Conservation (phyloP, 2,113 vertebrate genomes). For the Prochilodus magdalenae region DNA sequence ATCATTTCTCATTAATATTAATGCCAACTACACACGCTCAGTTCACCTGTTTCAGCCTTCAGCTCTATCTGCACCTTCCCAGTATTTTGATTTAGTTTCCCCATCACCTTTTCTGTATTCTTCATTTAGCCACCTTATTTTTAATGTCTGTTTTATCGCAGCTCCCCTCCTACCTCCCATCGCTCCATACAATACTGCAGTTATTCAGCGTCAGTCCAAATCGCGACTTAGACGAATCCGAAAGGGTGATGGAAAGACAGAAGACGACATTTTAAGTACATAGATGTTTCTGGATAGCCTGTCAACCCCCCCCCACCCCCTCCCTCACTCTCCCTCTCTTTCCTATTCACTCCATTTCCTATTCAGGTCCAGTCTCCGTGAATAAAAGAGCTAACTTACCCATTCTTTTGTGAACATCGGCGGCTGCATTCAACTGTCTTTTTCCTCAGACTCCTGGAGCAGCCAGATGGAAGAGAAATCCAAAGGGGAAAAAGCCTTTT, state of each 20-base stretch:
- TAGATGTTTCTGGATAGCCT: slow-evolving; percentile 68
- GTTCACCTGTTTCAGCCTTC: neutral
- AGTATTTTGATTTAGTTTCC: neutral
- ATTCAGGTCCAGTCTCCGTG: slow-evolving; percentile 74
- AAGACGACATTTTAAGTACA: slow-evolving; percentile 63
- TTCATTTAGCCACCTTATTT: neutral
- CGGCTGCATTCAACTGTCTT: slow-evolving; percentile 99
- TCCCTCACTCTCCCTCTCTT: slow-evolving; percentile 56
- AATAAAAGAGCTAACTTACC: slow-evolving; percentile 92
- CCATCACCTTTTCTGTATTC: neutral
- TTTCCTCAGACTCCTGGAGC: slow-evolving; percentile 87
- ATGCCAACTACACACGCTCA: too few species aligned
- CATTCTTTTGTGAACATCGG: slow-evolving; percentile 99
- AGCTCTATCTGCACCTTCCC: neutral
- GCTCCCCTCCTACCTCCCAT: neutral
- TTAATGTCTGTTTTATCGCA: neutral
- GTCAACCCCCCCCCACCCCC: slow-evolving; percentile 58
- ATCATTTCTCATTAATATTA: too few species aligned
- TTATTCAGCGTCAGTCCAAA: slow-evolving; percentile 15
- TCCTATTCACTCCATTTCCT: slow-evolving; percentile 71
- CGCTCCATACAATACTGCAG: neutral
- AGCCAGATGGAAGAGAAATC: slow-evolving; percentile 91
- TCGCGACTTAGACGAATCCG: slow-evolving; percentile 20
- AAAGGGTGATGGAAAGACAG: slow-evolving; percentile 44
- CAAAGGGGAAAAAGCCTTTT: slow-evolving; percentile 86